Evolutionary conservation across 2,113 vertebrate species (phyloP), one percentile per base, ranked within the genome.

Genomic region (Ptilorrhoa leucosticta): DNA sequence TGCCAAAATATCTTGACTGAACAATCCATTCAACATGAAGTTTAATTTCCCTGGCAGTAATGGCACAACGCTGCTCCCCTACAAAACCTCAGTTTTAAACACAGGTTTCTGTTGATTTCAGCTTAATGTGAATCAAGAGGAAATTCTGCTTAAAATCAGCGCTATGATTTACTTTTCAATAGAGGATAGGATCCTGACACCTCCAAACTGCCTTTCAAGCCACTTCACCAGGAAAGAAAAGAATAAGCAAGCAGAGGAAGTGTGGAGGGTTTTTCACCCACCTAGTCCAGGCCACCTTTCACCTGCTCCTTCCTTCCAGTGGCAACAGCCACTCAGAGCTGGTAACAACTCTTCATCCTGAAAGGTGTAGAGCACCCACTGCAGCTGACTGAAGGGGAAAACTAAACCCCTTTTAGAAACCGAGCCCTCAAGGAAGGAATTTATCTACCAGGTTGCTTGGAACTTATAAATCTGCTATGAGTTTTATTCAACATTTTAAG

Each of bases 301-400:
- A 85, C 95, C 96, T 97, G 88, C 89, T 94, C 92, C 94, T 94
- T 96, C 94, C 96, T 95, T 96, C 83, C 94, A 95, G 53, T 71
- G 87, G 72, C 61, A 97, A 94, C 80, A 80, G 89, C 66, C 87
- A 26, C 47, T 58, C 63, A 87, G 83, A 94, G 84, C 85, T 96
- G 83, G 73, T 69, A 93, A 90, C 83, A 96, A 66, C 90, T 96
- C 94, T 93, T 97, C 92, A 96, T 95, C 92, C 90, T 97, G 95
- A 96, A 96, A 94, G 95, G 83, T 2, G 57, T 33, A 94, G 86
- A 97, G 87, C 72, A 95, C 94, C 96, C 93, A 93, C 96, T 97
- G 90, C 94, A 97, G 96, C 78, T 91, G 93, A 94, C 66, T 92
- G 86, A 96, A 64, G 60, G 80, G 93, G 56, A 90, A 63, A 75